A percentile compares a stretch with the other conserved stretches of the same genome.
Evolutionary conservation across 2,113 vertebrate genomes (phyloP).

Genomic region (Ursus arctos): DNA sequence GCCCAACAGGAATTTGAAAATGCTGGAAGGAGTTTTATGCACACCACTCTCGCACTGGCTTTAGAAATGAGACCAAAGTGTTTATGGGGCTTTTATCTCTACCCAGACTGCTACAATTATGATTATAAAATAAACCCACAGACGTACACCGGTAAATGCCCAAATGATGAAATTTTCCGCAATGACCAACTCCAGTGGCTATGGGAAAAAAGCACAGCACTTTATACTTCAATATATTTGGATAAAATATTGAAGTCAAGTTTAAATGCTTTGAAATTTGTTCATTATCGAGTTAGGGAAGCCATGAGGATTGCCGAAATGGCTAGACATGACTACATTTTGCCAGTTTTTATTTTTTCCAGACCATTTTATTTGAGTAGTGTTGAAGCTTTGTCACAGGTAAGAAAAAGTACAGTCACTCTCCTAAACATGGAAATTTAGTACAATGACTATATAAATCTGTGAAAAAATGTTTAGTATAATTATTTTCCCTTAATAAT

Average conservation of each 20-base stretch:
- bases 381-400: constrained; percentile 93
- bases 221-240: constrained; percentile 95
- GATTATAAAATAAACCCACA: constrained; percentile 92
- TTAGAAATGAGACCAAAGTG: constrained; percentile 89
- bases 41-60: constrained; percentile 91
- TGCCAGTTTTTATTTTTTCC: constrained; percentile 95
- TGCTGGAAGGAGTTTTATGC: constrained; percentile 92
- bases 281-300: constrained; percentile 94
- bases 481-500: constrained; percentile 18
- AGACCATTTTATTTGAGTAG: constrained; percentile 95
- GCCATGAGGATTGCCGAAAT: constrained; percentile 93
- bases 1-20: constrained; percentile 94
- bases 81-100: constrained; percentile 96
- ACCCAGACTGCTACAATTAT: constrained; percentile 97
- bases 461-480: constrained; percentile 5
- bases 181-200: constrained; percentile 95
- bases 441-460: not conserved
- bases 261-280: constrained; percentile 93
- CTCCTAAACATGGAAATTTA: not conserved
- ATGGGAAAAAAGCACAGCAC: constrained; percentile 93
- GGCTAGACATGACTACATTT: constrained; percentile 88
- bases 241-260: constrained; percentile 93
- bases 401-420: constrained; percentile 79
- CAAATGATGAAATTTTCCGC: constrained; percentile 90
- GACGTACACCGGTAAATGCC: constrained; percentile 93